These are phyloP conservation scores for Cyphomyrus discorhynchus DNA, from an alignment of 2,113 vertebrate genomes.

Conservation along the genomic window DNA sequence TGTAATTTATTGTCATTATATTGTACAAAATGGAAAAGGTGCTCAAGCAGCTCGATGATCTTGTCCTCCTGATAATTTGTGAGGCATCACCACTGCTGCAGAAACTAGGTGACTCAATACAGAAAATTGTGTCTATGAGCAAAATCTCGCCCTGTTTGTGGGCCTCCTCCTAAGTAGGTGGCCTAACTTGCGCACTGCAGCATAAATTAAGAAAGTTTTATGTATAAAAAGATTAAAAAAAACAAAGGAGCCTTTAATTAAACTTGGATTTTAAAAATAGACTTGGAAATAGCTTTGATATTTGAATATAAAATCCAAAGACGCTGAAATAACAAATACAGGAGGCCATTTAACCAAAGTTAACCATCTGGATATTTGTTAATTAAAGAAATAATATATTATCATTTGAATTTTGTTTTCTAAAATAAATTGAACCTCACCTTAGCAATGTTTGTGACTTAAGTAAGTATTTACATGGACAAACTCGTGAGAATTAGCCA, in stretches of 20 bases:
- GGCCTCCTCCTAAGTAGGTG: not conserved
- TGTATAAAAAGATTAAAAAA: not conserved
- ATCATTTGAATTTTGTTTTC: not conserved
- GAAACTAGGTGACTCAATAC: not conserved
- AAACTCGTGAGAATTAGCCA: not conserved
- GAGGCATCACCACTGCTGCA: not conserved
- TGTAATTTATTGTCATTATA: not conserved
- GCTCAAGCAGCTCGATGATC: not conserved
- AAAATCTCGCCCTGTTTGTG: not conserved
- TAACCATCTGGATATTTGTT: not conserved
- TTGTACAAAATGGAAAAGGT: not conserved
- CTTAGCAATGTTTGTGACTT: not conserved
- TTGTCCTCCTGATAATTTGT: not conserved
- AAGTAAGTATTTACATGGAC: not conserved
- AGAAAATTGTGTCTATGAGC: not conserved
- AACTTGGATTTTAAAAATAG: not conserved
- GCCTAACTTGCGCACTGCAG: not conserved
- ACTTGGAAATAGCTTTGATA: not conserved
- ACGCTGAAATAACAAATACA: not conserved
- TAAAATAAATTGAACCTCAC: not conserved
- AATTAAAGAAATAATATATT: not conserved
- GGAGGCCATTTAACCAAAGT: not conserved
- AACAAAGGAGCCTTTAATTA: not conserved
- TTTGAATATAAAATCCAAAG: not conserved
- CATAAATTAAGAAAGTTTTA: not conserved